Base-by-base conservation (phyloP, 2,888 invertebrate species). In the Fabriciana adippe region DNA sequence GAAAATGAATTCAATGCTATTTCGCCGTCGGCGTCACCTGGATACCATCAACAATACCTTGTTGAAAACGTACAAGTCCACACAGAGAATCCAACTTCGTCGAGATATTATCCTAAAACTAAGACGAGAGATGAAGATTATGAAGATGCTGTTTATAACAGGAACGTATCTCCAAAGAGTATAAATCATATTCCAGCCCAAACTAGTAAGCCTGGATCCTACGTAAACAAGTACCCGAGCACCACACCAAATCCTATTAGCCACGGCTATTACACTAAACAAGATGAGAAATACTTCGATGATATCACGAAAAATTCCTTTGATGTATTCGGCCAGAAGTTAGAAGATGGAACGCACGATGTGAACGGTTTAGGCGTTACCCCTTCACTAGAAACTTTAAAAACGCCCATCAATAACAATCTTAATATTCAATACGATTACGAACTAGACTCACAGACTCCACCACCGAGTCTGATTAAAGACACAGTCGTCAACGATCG, bases 261-360 rank as follows among this genome's bases (percentile, higher is more conserved):
- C 81, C 93, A 95, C 76, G 93, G 93, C 48, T 95, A 95, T 82
- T 95, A 95, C 84, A 95, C 95, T 15, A 94, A 94, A 80, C 95
- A 95, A 72, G 93, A 94, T 80, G 93, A 95, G 78, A 93, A 94
- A 66, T 93, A 94, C 72, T 90, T 96, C 70, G 96, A 96, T 76
- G 96, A 96, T 77, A 95, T 95, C 66, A 96, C 96, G 4, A 95
- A 94, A 80, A 95, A 95, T 77, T 96, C 95, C 66, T 96, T 96
- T 78, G 95, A 95, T 41, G 94, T 95, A 74, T 96, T 96, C 79
- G 96, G 95, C 1, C 95, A 95, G 84, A 96, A 95, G 83, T 82
- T 95, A 65, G 93, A 87, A 79, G 89, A 88, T 77, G 93, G 90
- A 21, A 91, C 88, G 41, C 91, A 87, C 68, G 89, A 91, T 74